phyloP scores from a whole-genome alignment of 1,140 invertebrate genomes.

The Cecropterus lyciades region DNA sequence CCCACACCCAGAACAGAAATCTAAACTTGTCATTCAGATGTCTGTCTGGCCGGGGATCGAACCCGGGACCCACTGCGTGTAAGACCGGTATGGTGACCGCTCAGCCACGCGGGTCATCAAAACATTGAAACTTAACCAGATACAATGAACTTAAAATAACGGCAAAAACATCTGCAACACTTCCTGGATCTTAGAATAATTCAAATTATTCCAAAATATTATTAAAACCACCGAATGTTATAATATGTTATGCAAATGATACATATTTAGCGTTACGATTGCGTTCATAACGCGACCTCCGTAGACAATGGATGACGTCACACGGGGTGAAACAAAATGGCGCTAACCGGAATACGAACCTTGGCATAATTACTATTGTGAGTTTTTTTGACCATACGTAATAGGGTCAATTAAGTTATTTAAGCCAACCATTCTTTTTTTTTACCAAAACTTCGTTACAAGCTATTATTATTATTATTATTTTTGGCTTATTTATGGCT shows the following conservation, averaged over 20 bases:
- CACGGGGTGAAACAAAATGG: conserved; percentile 26
- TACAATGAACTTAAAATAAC: too few relatives aligned
- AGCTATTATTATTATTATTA: too few relatives aligned
- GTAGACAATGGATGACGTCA: conserved; percentile 30
- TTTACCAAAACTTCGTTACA: too few relatives aligned
- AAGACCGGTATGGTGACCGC: too few relatives aligned
- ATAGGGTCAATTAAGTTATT: conserved; percentile 12
- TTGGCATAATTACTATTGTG: conserved; percentile 28
- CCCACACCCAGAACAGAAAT: too few relatives aligned
- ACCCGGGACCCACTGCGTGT: too few relatives aligned
- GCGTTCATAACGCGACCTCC: conserved; percentile 14
- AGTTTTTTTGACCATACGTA: conserved; percentile 20
- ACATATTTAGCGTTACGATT: conserved; percentile 11
- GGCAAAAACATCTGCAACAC: too few relatives aligned
- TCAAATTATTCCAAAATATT: conserved; percentile 1
- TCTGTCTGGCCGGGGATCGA: too few relatives aligned
- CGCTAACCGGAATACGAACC: conserved; percentile 23
- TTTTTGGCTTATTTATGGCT: background rate
- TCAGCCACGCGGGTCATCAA: too few relatives aligned
- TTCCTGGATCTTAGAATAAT: background rate
- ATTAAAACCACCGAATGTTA: conserved; percentile 1
- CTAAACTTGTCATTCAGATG: too few relatives aligned
- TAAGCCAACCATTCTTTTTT: background rate
- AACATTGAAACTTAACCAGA: too few relatives aligned
- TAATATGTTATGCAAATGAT: conserved; percentile 8